Conservation (phyloP, 2,888 invertebrate species). For the Drosophila testacea region DNA sequence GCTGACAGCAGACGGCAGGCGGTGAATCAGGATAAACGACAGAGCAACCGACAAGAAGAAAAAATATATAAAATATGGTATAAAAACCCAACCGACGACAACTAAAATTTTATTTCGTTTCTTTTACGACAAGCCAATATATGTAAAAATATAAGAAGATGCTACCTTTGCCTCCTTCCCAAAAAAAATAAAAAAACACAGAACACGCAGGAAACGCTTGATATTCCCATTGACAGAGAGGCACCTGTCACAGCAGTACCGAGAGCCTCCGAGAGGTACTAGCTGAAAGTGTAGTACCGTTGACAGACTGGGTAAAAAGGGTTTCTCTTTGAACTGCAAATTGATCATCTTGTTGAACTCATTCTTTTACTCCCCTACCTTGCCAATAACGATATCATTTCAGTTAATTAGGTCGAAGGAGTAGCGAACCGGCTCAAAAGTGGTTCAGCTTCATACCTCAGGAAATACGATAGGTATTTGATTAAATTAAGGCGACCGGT, state of each 20-base stretch:
- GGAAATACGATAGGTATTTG: neutral
- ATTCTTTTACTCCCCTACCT: neutral
- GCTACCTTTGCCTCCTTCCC: neutral
- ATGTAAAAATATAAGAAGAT: conserved; percentile 23
- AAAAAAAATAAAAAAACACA: neutral
- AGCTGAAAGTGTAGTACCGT: conserved; percentile 3
- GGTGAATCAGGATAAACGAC: conserved; percentile 45
- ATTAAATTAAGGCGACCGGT: neutral
- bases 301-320: conserved; percentile 30
- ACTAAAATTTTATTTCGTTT: conserved; percentile 47
- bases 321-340: neutral
- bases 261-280: neutral
- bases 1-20: conserved; percentile 51
- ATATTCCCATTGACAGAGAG: conserved; percentile 23
- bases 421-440: neutral
- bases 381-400: neutral
- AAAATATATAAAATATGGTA: neutral
- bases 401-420: neutral
- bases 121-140: conserved; percentile 14
- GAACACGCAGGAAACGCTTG: conserved; percentile 46
- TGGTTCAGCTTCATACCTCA: neutral
- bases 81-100: conserved; percentile 25
- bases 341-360: conserved; percentile 2
- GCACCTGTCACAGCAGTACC: conserved; percentile 45
- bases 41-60: conserved; percentile 14